Percentiles rank a stretch among this genome's conserved stretches.
phyloP scores from a whole-genome alignment of 1,140 invertebrate species.

The Leptoteleia sp. region DNA sequence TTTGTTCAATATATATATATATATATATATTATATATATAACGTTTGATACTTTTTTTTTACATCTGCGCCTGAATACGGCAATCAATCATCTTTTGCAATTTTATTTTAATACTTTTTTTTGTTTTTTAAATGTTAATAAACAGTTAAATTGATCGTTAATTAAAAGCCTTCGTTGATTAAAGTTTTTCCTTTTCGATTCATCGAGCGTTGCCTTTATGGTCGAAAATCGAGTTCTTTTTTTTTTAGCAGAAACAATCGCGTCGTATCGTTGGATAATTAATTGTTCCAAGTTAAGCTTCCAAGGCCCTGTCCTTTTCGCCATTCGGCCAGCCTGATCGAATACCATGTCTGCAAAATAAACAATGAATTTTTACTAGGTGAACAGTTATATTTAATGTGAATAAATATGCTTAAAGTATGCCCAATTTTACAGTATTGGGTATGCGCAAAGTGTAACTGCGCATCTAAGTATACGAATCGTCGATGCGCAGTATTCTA shows the following conservation, averaged over 20 bases:
- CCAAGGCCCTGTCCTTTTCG: slow-evolving; percentile 81
- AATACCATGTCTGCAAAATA: slow-evolving; percentile 79
- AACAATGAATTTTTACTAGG: too few relatives aligned
- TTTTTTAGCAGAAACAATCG: slow-evolving; percentile 54
- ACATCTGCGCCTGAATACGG: slow-evolving; percentile 39
- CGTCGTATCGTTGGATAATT: slow-evolving; percentile 29
- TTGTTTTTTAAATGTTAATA: slow-evolving; percentile 27
- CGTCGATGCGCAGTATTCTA: too few relatives aligned
- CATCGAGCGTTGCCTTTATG: slow-evolving; percentile 5
- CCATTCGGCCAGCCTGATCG: slow-evolving; percentile 79
- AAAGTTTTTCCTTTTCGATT: slow-evolving; percentile 19
- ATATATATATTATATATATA: too few relatives aligned
- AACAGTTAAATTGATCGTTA: slow-evolving; percentile 27
- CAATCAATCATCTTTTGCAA: background rate
- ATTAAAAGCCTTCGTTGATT: slow-evolving; percentile 18
- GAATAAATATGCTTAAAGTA: too few relatives aligned
- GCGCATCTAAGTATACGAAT: too few relatives aligned
- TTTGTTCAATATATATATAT: too few relatives aligned
- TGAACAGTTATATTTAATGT: too few relatives aligned
- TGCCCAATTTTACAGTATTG: too few relatives aligned
- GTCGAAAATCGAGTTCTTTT: background rate
- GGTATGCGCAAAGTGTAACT: too few relatives aligned
- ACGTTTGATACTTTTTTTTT: slow-evolving; percentile 50
- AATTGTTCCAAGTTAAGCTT: slow-evolving; percentile 71
- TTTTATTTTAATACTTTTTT: slow-evolving; percentile 1